Percentiles rank a stretch among this genome's conserved stretches.
Conservation (phyloP, 2,113 vertebrate genomes). For the Pardalotus punctatus region DNA sequence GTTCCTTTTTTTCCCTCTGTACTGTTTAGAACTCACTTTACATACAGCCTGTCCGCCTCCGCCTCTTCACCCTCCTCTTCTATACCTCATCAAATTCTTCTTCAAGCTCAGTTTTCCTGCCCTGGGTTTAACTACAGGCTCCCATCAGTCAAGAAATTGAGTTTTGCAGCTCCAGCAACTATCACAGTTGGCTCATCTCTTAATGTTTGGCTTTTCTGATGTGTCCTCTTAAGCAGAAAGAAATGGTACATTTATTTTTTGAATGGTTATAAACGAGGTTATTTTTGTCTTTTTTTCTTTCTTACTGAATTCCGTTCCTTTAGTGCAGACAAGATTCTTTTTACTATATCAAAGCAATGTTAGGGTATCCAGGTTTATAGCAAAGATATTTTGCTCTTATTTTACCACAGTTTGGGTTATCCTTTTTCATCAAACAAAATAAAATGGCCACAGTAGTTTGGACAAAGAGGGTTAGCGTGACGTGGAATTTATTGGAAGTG, state of each 20-base stretch:
- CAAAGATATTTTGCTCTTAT: background rate
- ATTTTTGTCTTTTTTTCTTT: background rate
- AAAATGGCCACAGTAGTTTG: background rate
- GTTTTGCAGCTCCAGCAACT: conserved; percentile 22
- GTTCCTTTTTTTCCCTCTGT: background rate
- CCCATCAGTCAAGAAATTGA: conserved; percentile 2
- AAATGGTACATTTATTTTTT: conserved; percentile 41
- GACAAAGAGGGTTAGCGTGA: background rate
- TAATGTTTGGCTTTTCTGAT: background rate
- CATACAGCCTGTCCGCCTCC: background rate
- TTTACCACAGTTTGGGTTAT: background rate
- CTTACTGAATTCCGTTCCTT: background rate
- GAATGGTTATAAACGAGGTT: background rate
- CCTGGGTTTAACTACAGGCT: conserved; percentile 7
- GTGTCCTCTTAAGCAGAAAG: conserved; percentile 14
- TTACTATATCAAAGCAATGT: background rate
- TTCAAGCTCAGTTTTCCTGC: background rate
- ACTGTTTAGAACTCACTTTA: background rate
- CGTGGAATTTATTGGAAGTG: background rate
- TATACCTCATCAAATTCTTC: background rate
- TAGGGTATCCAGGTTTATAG: background rate
- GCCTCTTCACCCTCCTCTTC: background rate
- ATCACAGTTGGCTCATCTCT: background rate
- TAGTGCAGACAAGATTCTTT: background rate
- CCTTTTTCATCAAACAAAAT: background rate